Conservation (phyloP, 1,140 invertebrate genomes). For the Drosophila bipectinata region DNA sequence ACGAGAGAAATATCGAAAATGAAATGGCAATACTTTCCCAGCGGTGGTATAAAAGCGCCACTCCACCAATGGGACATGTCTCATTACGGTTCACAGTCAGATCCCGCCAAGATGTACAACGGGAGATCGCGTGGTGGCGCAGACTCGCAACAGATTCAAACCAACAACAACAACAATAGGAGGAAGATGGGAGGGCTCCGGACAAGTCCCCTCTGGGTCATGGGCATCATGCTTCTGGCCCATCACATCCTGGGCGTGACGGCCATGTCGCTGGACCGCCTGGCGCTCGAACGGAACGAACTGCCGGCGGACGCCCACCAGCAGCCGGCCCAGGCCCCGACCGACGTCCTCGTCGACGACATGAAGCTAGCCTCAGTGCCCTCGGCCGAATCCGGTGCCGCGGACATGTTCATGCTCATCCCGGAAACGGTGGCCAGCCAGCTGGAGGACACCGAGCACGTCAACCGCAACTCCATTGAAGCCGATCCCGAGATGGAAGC, state of each 20-base stretch:
- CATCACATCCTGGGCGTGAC: slow-evolving; percentile 12
- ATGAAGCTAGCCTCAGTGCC: slow-evolving; percentile 70
- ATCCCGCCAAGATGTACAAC: slow-evolving; percentile 82
- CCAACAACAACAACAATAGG: neutral
- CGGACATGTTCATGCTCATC: slow-evolving; percentile 74
- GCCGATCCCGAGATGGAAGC: slow-evolving; percentile 27
- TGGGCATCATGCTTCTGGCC: slow-evolving; percentile 31
- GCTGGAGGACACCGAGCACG: slow-evolving; percentile 64
- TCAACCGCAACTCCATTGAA: slow-evolving; percentile 67
- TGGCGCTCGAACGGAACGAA: slow-evolving; percentile 74
- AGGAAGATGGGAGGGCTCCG: slow-evolving; percentile 6
- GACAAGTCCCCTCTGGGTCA: slow-evolving; percentile 4
- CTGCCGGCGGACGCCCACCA: slow-evolving; percentile 26
- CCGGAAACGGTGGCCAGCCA: slow-evolving; percentile 66
- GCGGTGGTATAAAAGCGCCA: slow-evolving; percentile 81
- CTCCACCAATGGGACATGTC: slow-evolving; percentile 82
- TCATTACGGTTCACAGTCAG: slow-evolving; percentile 83
- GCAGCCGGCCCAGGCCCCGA: neutral
- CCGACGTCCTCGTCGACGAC: slow-evolving; percentile 63
- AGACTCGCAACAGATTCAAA: neutral
- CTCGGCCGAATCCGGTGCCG: slow-evolving; percentile 47
- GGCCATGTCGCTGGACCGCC: slow-evolving; percentile 74
- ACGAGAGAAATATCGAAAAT: slow-evolving; percentile 76
- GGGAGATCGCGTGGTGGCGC: slow-evolving; percentile 69
- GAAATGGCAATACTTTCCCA: slow-evolving; percentile 83